These are phyloP conservation scores for Antigone vipio DNA, from an alignment of 2,113 vertebrate species.

Conservation along the genomic window DNA sequence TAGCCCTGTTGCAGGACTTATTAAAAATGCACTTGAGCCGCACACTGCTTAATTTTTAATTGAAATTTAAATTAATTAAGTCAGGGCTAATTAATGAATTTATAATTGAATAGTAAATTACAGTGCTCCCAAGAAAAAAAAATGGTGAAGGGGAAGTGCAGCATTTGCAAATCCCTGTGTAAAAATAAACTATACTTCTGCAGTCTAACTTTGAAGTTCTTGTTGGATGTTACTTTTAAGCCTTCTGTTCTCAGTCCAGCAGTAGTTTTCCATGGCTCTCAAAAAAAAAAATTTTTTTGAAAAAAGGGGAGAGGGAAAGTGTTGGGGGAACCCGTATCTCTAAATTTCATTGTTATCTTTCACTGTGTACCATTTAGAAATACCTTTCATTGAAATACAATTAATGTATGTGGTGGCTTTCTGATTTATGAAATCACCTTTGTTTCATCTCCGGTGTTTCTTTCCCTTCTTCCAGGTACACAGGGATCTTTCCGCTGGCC, in stretches of 20 bases:
- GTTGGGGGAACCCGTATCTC: background rate
- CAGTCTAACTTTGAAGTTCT: constrained; percentile 15
- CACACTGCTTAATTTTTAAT: constrained; percentile 70
- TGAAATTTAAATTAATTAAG: constrained; percentile 76
- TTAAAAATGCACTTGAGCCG: constrained; percentile 66
- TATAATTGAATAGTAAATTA: constrained; percentile 73
- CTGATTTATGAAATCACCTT: background rate
- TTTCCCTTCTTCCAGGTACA: constrained; percentile 80
- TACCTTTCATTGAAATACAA: background rate
- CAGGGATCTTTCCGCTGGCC: constrained; percentile 80
- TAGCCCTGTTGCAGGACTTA: constrained; percentile 53
- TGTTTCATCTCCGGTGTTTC: constrained; percentile 10
- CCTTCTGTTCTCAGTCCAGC: background rate
- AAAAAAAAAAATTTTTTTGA: background rate
- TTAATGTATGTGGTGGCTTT: background rate
- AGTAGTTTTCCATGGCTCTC: background rate
- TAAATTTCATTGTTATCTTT: background rate
- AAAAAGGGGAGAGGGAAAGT: background rate
- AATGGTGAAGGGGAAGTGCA: constrained; percentile 47
- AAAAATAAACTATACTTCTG: constrained; percentile 28
- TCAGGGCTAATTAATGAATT: constrained; percentile 72
- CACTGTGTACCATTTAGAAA: background rate
- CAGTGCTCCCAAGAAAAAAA: constrained; percentile 58
- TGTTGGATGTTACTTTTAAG: background rate
- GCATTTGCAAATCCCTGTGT: constrained; percentile 39